A percentile compares a stretch with the other conserved stretches of the same genome.
These are phyloP conservation scores for Phrynosoma blainvillii DNA, from an alignment of 2,113 vertebrate species.

Conservation along the genomic window DNA sequence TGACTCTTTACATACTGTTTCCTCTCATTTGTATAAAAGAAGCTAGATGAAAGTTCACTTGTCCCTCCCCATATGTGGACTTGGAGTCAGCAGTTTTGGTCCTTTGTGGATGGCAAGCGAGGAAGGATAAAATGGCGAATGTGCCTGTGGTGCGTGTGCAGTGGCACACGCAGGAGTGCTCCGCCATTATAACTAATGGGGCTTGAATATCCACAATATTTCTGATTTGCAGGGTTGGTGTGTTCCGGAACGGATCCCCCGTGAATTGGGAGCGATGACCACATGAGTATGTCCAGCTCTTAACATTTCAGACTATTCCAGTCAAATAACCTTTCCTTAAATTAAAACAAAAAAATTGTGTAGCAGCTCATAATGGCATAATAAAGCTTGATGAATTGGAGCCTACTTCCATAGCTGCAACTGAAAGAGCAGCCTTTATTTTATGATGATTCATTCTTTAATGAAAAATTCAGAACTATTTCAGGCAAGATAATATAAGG, in stretches of 20 bases:
- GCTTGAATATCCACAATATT: too few species aligned
- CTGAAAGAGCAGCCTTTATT: not conserved
- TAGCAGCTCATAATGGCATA: not conserved
- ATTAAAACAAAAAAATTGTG: not conserved
- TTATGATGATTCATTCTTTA: constrained; percentile 1
- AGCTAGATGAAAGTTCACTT: not conserved
- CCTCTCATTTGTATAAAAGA: not conserved
- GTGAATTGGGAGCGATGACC: too few species aligned
- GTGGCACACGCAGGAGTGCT: too few species aligned
- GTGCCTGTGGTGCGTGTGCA: too few species aligned
- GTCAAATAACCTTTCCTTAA: not conserved
- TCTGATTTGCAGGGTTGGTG: too few species aligned
- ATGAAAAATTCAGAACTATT: constrained; percentile 8
- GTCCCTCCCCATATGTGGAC: too few species aligned
- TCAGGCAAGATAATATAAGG: not conserved
- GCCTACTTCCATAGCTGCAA: not conserved
- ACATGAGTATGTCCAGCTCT: too few species aligned
- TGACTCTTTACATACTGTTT: not conserved
- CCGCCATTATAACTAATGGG: too few species aligned
- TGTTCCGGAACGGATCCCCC: too few species aligned
- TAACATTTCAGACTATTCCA: not conserved
- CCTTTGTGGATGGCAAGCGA: too few species aligned
- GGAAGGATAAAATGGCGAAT: too few species aligned
- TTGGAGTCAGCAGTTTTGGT: too few species aligned
- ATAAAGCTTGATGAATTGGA: not conserved